phyloP scores from a whole-genome alignment of 2,797 vertebrate genomes.

The Diplodus puntazzo region DNA sequence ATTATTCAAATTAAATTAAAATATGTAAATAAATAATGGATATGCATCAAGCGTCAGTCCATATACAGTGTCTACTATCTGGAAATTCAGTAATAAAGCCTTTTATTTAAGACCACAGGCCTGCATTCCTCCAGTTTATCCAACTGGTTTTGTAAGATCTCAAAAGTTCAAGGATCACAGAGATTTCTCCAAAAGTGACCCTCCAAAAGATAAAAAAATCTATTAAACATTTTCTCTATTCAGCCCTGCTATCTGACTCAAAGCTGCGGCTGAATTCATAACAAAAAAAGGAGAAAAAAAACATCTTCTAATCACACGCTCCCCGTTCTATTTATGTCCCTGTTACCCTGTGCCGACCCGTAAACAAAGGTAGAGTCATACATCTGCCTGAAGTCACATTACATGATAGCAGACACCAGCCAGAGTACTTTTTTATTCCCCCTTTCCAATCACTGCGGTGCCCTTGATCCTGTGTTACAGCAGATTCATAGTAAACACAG shows the following conservation, averaged over 20 bases:
- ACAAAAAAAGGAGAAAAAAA: not conserved
- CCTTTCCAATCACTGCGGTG: constrained; percentile 72
- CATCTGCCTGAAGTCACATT: constrained; percentile 67
- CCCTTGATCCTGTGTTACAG: constrained; percentile 79
- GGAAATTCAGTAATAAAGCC: not conserved
- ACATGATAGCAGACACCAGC: constrained; percentile 59
- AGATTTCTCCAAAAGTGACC: constrained; percentile 36
- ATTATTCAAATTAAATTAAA: constrained; percentile 25
- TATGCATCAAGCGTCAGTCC: not conserved
- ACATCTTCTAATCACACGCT: constrained; percentile 39
- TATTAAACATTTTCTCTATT: constrained; percentile 31
- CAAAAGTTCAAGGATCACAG: not conserved
- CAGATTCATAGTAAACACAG: constrained; percentile 79
- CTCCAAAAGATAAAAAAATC: constrained; percentile 40
- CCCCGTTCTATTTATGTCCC: constrained; percentile 36
- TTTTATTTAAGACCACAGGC: not conserved
- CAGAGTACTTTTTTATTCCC: constrained; percentile 61
- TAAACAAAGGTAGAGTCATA: constrained; percentile 61
- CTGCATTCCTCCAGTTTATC: constrained; percentile 15
- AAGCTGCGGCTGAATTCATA: constrained; percentile 5
- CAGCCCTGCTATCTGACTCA: not conserved
- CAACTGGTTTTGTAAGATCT: constrained; percentile 19
- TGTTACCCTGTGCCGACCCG: constrained; percentile 23
- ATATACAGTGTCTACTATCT: not conserved
- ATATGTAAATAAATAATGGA: constrained; percentile 1